These are phyloP conservation scores for Rhingia rostrata DNA, from an alignment of 2,888 invertebrate genomes.

Conservation along the genomic window DNA sequence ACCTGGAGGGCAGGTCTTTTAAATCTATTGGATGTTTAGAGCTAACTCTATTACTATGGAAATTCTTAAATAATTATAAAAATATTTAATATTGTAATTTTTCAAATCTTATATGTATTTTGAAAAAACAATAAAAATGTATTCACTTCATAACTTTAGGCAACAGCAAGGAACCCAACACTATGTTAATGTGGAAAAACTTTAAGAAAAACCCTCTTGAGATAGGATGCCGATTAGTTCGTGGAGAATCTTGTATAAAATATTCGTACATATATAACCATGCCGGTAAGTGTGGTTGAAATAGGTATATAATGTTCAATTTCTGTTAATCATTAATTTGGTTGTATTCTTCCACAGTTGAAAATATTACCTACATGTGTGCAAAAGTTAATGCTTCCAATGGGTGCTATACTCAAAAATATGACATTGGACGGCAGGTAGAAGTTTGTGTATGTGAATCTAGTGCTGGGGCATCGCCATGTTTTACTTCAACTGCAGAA, in stretches of 20 bases:
- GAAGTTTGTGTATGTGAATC: slow-evolving; percentile 85
- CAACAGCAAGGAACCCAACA: slow-evolving; percentile 84
- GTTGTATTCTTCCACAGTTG: slow-evolving; percentile 82
- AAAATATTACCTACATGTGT: slow-evolving; percentile 89
- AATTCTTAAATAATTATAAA: no score
- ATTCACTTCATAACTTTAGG: background rate
- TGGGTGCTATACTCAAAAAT: slow-evolving; percentile 86
- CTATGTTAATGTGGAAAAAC: slow-evolving; percentile 85
- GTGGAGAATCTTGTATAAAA: slow-evolving; percentile 86
- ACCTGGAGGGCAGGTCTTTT: no score
- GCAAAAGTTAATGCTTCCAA: slow-evolving; percentile 85
- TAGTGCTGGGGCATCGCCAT: slow-evolving; percentile 81
- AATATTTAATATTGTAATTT: no score
- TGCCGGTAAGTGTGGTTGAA: slow-evolving; percentile 83
- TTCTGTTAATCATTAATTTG: background rate
- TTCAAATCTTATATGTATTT: no score
- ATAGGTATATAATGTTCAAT: slow-evolving; percentile 2
- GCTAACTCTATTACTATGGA: no score
- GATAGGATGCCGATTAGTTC: slow-evolving; percentile 85
- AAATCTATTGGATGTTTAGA: no score
- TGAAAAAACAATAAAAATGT: no score
- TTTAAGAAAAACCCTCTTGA: slow-evolving; percentile 81
- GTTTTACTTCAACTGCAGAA: slow-evolving; percentile 76
- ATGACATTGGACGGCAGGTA: slow-evolving; percentile 82
- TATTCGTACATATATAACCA: slow-evolving; percentile 86